These are phyloP conservation scores for Cephalopterus ornatus DNA, from an alignment of 2,113 vertebrate genomes.

Conservation along the genomic window DNA sequence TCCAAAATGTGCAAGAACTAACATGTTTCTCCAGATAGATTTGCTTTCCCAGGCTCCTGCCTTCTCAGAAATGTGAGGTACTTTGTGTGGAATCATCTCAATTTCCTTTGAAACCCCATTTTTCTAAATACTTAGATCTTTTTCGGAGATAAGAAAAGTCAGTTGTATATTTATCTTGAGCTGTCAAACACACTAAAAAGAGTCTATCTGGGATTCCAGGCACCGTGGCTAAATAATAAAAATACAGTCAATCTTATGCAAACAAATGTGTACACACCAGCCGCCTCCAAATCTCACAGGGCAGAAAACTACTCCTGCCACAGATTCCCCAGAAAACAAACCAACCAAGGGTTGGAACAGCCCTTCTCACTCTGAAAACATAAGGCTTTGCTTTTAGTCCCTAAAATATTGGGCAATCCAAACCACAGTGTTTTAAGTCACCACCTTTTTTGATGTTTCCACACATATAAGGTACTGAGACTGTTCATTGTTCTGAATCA, in stretches of 20 bases:
- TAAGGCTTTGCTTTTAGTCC: background rate
- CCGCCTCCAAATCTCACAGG: background rate
- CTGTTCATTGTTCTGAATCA: background rate
- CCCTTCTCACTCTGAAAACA: background rate
- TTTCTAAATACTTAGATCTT: constrained; percentile 15
- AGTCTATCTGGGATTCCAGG: constrained; percentile 2
- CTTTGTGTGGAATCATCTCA: background rate
- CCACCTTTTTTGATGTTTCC: background rate
- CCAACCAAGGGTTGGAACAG: background rate
- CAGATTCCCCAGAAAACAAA: background rate
- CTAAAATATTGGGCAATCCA: background rate
- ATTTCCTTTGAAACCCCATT: background rate
- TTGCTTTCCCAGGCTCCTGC: constrained; percentile 29
- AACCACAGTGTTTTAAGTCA: background rate
- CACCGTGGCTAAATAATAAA: constrained; percentile 22
- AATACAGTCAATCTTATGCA: constrained; percentile 19
- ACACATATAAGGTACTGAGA: background rate
- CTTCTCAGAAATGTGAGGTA: background rate
- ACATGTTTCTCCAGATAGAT: background rate
- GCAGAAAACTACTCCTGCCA: background rate
- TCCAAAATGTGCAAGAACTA: constrained; percentile 8
- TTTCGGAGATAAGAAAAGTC: constrained; percentile 5
- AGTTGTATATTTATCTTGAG: constrained; percentile 38
- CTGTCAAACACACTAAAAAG: background rate
- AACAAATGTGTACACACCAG: background rate